Conservation (phyloP, 2,113 vertebrate species). For the Bothrops jararaca region DNA sequence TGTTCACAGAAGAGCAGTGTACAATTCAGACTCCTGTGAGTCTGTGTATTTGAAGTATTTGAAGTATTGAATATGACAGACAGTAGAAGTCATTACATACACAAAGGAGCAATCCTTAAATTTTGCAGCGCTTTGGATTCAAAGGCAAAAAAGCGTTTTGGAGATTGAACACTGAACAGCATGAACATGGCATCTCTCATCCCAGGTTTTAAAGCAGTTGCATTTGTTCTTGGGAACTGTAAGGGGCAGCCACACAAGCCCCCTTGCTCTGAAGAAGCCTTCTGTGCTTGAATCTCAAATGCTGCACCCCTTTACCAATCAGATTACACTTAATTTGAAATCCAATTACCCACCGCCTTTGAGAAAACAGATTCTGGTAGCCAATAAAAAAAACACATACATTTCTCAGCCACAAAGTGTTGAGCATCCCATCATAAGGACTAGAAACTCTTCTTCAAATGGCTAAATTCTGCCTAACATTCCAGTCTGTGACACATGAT, state of each 20-base stretch:
- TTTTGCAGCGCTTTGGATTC: not conserved
- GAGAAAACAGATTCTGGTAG: not conserved
- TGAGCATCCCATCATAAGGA: not conserved
- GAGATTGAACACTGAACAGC: not conserved
- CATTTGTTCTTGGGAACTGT: not conserved
- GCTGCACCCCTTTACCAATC: not conserved
- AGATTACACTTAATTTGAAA: not conserved
- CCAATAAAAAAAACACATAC: not conserved
- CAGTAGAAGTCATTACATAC: not conserved
- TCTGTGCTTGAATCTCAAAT: not conserved
- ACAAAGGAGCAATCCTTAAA: not conserved
- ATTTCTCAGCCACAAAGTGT: not conserved
- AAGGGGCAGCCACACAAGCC: not conserved
- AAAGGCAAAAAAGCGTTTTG: not conserved
- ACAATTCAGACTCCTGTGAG: not conserved
- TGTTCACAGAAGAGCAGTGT: not conserved
- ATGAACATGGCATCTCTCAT: not conserved
- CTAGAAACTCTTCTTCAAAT: not conserved
- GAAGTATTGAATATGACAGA: not conserved
- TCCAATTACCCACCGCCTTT: not conserved
- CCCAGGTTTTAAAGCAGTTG: not conserved
- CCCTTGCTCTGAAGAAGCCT: not conserved
- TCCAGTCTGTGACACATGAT: too few species aligned
- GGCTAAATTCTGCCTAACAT: not conserved
- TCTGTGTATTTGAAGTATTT: not conserved